phyloP scores from a whole-genome alignment of 2,797 vertebrate genomes.

The Poliocrania exsul region DNA sequence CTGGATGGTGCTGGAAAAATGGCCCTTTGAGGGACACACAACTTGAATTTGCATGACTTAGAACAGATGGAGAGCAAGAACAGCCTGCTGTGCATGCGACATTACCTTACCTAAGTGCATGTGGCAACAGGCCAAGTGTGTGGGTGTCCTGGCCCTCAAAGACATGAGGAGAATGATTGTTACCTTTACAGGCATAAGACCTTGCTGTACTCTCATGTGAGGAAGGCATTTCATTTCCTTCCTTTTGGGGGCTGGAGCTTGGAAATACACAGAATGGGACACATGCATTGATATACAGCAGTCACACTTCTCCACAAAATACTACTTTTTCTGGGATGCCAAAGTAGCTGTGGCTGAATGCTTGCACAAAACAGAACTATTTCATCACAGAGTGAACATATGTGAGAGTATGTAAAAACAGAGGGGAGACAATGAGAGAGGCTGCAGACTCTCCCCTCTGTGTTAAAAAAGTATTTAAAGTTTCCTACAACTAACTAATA shows the following conservation, averaged over 20 bases:
- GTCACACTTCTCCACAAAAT: not conserved
- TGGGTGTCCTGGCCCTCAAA: slow-evolving; percentile 55
- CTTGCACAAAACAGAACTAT: not conserved
- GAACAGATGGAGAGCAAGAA: slow-evolving; percentile 57
- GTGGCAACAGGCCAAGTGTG: slow-evolving; percentile 46
- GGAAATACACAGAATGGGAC: not conserved
- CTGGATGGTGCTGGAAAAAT: not conserved
- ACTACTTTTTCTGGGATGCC: not conserved
- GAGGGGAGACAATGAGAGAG: not conserved
- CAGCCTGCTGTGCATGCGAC: slow-evolving; percentile 46
- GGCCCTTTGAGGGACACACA: slow-evolving; percentile 27
- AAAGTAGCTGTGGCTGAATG: not conserved
- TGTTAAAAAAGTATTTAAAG: not conserved
- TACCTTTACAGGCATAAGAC: not conserved
- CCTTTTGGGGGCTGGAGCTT: not conserved
- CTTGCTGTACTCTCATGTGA: not conserved
- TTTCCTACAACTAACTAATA: not conserved
- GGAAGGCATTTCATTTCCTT: not conserved
- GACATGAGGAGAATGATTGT: not conserved
- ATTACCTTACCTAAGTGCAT: slow-evolving; percentile 34
- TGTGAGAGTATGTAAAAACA: not conserved
- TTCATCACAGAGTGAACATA: not conserved
- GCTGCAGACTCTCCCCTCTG: not conserved
- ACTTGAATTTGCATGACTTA: slow-evolving; percentile 39
- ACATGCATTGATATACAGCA: not conserved